phyloP scores from a whole-genome alignment of 1,140 invertebrate species.

The Halesus radiatus region DNA sequence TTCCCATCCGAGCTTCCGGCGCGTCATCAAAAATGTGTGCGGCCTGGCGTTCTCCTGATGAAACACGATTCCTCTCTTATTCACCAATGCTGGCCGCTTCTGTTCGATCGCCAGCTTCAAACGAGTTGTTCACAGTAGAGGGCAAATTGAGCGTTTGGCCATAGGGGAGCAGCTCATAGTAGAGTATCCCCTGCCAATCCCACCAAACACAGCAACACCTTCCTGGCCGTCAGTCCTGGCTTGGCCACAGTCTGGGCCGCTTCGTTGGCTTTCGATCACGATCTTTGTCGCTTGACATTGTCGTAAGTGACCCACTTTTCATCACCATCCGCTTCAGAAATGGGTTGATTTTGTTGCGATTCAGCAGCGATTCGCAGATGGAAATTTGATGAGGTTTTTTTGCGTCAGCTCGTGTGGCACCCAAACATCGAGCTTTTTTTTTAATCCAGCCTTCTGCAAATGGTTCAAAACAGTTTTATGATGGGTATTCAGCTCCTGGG shows the following conservation, averaged over 20 bases:
- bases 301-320: not conserved
- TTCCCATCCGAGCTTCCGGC: constrained; percentile 22
- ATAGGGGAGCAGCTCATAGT: too few species aligned
- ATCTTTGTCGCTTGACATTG: constrained; percentile 13
- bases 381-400: constrained; percentile 12
- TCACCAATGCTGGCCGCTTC: constrained; percentile 6
- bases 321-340: constrained; percentile 6
- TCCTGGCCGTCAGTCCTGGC: constrained; percentile 16
- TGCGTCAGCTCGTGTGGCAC: constrained; percentile 22
- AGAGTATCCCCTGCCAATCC: too few species aligned
- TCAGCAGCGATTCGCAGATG: constrained; percentile 16
- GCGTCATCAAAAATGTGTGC: constrained; percentile 12
- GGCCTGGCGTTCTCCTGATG: not conserved
- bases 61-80: constrained; percentile 21
- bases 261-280: constrained; percentile 17
- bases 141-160: too few species aligned
- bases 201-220: too few species aligned
- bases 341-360: constrained; percentile 10
- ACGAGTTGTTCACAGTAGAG: too few species aligned
- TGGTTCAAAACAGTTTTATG: constrained; percentile 14
- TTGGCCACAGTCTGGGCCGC: constrained; percentile 16
- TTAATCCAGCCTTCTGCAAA: constrained; percentile 15
- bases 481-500: constrained; percentile 16
- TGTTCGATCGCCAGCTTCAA: constrained; percentile 12
- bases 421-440: constrained; percentile 27